Evolutionary conservation across 2,113 vertebrate species (phyloP), one percentile per base, ranked within the genome.

Genomic region (Noctilio leporinus): DNA sequence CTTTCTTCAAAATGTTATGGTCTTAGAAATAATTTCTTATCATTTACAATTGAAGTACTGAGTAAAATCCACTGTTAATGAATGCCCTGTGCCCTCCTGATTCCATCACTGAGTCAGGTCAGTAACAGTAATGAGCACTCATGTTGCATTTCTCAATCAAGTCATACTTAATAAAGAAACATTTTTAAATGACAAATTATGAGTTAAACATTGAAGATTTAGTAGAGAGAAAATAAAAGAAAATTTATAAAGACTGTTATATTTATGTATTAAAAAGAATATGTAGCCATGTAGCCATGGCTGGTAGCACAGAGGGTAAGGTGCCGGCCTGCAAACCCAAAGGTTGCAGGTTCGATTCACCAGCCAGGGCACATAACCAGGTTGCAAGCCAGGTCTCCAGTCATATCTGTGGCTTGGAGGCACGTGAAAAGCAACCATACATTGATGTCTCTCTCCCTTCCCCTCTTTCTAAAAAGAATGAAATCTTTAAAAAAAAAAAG

Each of bases 21-120:
- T 72, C 76, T 95, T 75, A 90, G 70, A 77, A 96, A 73, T 93
- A 78, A 86, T 85, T 91, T 88, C 35, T 94, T 73, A 49, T 49
- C 5, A 26, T 64, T 76, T 91, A 70, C 69, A 59, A 51, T 70
- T 19, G 53, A 94, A n/a, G 22, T 47, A 28, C 26, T 4, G 30
- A 57, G 35, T 85, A 82, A 94, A 91, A 83, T 33, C 47, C 59
- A 22, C 20, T 82, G 51, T 75, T 45, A 38, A 28, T 28, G 19
- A 26, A 33, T 9, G 8, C 8, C 30, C 30, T n/a, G 6, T 17
- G 15, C 7, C 69, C 19, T 76, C 15, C 38, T 19, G 26, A 45
- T 81, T 49, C n/a, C 70, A 43, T 88, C 77, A 57, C 45, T 30
- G 53, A 64, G 28, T 72, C 64, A 65, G 59, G 19, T 24, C 62